Evolutionary conservation across 2,888 invertebrate species (phyloP).

Genomic region (Cabera pusaria): DNA sequence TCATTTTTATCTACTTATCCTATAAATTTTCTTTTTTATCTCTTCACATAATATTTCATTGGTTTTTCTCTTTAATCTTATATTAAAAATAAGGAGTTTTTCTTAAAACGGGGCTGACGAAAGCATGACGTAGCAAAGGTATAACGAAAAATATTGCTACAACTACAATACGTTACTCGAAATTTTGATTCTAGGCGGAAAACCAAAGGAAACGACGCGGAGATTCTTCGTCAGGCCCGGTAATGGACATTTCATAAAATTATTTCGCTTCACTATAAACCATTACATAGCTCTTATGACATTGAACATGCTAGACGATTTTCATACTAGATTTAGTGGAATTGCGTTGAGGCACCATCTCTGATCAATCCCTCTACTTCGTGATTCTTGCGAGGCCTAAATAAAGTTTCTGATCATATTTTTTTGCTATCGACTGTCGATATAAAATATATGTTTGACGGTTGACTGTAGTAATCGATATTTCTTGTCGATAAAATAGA

Average conservation of each 20-base stretch:
- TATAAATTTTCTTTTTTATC: constrained; percentile 1
- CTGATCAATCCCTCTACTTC: too few species aligned
- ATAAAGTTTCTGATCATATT: too few species aligned
- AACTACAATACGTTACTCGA: constrained; percentile 43
- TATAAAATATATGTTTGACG: too few species aligned
- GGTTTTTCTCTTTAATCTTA: background rate
- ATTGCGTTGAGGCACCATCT: constrained; percentile 21
- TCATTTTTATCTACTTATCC: constrained; percentile 35
- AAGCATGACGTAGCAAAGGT: constrained; percentile 46
- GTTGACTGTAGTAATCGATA: too few species aligned
- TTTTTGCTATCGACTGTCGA: too few species aligned
- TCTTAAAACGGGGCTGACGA: constrained; percentile 54
- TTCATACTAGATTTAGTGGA: constrained; percentile 20
- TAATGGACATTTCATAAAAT: constrained; percentile 42
- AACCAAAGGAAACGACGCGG: constrained; percentile 57
- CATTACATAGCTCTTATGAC: constrained; percentile 38
- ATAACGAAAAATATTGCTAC: constrained; percentile 37
- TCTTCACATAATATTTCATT: too few species aligned
- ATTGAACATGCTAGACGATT: constrained; percentile 16
- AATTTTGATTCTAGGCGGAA: constrained; percentile 56
- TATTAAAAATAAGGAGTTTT: constrained; percentile 48
- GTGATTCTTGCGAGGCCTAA: too few species aligned
- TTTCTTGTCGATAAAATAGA: too few species aligned
- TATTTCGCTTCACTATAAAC: constrained; percentile 44
- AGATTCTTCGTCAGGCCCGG: constrained; percentile 58